A percentile compares a stretch with the other conserved stretches of the same genome.
Conservation (phyloP, 2,113 vertebrate species). For the Andinoacara biseriatus region DNA sequence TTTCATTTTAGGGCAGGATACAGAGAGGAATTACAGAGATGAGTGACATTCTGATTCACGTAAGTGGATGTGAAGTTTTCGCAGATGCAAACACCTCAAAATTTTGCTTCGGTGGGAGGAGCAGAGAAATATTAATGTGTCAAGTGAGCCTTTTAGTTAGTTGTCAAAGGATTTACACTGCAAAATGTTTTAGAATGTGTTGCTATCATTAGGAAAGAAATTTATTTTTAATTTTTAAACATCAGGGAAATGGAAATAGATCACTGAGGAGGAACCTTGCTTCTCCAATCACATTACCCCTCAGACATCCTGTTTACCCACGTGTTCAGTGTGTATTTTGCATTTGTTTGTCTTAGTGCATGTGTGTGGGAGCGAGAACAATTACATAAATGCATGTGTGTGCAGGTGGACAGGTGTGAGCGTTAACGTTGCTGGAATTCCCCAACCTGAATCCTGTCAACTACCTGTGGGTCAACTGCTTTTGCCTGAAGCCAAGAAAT, state of each 20-base stretch:
- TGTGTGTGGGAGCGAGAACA: neutral
- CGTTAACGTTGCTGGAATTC: constrained; percentile 48
- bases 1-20: constrained; percentile 37
- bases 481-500: neutral
- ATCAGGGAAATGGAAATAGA: neutral
- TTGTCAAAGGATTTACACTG: neutral
- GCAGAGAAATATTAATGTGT: neutral
- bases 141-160: neutral
- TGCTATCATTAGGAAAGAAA: neutral
- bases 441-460: constrained; percentile 44
- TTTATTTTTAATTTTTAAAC: neutral
- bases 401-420: constrained; percentile 20
- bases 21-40: constrained; percentile 36
- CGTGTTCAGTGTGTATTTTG: neutral
- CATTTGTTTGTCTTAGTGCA: neutral
- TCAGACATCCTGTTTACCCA: neutral
- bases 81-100: constrained; percentile 23
- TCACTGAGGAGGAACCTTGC: neutral
- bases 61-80: constrained; percentile 25
- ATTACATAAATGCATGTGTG: neutral
- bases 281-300: neutral
- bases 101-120: neutral
- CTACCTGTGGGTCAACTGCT: constrained; percentile 7
- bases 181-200: neutral
- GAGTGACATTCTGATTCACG: constrained; percentile 36